Conservation (phyloP, 2,888 invertebrate genomes). For the Alloscopus bannaensis region DNA sequence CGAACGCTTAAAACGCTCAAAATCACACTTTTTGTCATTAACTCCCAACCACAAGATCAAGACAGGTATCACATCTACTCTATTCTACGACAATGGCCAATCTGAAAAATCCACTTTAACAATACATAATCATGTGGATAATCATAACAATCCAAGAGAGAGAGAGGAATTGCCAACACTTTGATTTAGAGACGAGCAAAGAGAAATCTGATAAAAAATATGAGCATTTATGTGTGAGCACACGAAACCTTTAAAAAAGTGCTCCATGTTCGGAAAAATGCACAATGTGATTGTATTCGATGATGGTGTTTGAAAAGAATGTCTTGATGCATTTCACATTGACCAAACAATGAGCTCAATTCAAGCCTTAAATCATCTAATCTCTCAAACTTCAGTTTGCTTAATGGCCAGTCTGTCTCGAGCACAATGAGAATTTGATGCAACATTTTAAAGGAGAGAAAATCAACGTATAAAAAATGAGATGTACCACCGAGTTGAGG, state of each 20-base stretch:
- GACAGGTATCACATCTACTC: conserved; percentile 48
- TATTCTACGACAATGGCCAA: conserved; percentile 9
- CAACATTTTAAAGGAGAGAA: conserved; percentile 25
- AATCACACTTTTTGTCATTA: not conserved
- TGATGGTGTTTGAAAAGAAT: conserved; percentile 45
- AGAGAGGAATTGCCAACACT: conserved; percentile 55
- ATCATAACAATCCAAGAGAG: conserved; percentile 55
- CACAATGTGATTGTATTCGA: conserved; percentile 15
- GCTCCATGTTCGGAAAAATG: conserved; percentile 22
- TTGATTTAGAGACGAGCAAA: too few relatives aligned
- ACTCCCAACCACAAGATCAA: not conserved
- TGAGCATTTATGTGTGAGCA: conserved; percentile 8
- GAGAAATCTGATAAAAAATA: conserved; percentile 19
- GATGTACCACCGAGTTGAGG: conserved; percentile 30
- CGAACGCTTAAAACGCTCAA: too few relatives aligned
- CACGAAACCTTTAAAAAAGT: conserved; percentile 1
- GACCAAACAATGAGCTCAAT: conserved; percentile 49
- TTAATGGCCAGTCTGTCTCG: conserved; percentile 59
- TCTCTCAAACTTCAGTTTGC: conserved; percentile 59
- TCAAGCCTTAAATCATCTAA: conserved; percentile 55
- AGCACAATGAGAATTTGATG: conserved; percentile 52
- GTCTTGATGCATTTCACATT: conserved; percentile 51
- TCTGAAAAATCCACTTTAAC: conserved; percentile 32
- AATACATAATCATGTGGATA: conserved; percentile 50
- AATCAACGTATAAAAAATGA: too few relatives aligned